phyloP scores from a whole-genome alignment of 2,888 invertebrate genomes.

The Tortricodes alternella region DNA sequence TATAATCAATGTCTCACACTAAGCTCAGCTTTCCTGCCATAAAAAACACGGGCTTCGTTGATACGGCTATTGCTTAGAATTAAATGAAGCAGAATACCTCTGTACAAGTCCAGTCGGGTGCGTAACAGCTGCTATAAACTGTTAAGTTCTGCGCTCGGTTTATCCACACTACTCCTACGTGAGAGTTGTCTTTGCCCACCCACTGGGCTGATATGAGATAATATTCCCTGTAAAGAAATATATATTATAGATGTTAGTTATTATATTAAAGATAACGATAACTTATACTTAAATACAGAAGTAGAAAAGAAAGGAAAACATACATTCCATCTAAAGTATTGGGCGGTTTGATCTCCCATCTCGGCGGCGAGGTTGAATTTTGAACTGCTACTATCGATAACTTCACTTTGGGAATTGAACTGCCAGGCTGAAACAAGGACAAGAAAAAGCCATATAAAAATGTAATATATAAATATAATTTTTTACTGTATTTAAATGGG shows the following conservation, averaged over 20 bases:
- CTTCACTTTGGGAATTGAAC: slow-evolving; percentile 92
- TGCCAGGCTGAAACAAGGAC: slow-evolving; percentile 86
- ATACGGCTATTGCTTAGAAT: background rate
- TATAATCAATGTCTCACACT: too few species aligned
- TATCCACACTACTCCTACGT: slow-evolving; percentile 95
- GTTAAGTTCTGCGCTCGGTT: slow-evolving; percentile 96
- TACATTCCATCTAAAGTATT: slow-evolving; percentile 90
- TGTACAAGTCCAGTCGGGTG: slow-evolving; percentile 91
- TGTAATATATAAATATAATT: background rate
- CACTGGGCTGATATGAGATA: slow-evolving; percentile 96
- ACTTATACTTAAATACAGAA: background rate
- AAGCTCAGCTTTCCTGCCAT: too few species aligned
- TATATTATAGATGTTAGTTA: background rate
- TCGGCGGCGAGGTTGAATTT: slow-evolving; percentile 84
- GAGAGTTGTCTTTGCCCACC: slow-evolving; percentile 90
- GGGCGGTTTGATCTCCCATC: slow-evolving; percentile 88
- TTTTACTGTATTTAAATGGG: background rate
- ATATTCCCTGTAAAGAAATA: slow-evolving; percentile 87
- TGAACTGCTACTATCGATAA: slow-evolving; percentile 91
- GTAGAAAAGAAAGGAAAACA: too few species aligned
- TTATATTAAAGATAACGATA: background rate
- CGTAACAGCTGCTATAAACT: slow-evolving; percentile 92
- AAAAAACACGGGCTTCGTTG: too few species aligned
- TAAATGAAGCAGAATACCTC: slow-evolving; percentile 81
- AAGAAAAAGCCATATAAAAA: slow-evolving; percentile 3